Conservation (phyloP, 2,888 invertebrate genomes). For the Shargacucullia verbasci region DNA sequence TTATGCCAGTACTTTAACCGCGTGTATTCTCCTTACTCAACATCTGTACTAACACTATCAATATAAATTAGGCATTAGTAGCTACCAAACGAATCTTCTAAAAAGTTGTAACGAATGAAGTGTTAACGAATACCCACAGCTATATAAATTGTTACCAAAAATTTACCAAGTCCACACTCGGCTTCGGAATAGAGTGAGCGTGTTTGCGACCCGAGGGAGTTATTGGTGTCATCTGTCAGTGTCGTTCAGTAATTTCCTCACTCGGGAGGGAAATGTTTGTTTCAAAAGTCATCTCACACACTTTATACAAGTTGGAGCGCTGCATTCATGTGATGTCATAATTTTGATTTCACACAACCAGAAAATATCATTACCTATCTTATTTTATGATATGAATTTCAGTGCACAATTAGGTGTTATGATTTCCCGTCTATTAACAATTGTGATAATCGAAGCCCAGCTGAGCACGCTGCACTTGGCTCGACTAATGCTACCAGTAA, state of each 20-base stretch:
- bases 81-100: conserved; percentile 11
- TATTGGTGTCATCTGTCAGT: conserved; percentile 85
- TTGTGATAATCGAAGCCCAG: conserved; percentile 54
- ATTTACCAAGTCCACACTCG: conserved; percentile 64
- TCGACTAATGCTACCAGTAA: conserved; percentile 34
- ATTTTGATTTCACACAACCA: conserved; percentile 48
- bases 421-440: conserved; percentile 37
- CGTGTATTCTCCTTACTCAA: too few species aligned
- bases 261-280: conserved; percentile 77
- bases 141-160: conserved; percentile 63
- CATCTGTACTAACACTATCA: too few species aligned
- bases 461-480: conserved; percentile 41
- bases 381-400: conserved; percentile 14
- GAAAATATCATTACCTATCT: conserved; percentile 14
- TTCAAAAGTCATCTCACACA: conserved; percentile 78
- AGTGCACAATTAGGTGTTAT: conserved; percentile 23
- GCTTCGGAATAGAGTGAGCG: conserved; percentile 69
- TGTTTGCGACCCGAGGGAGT: conserved; percentile 75
- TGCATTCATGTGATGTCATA: conserved; percentile 47
- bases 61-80: neutral
- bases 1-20: too few species aligned
- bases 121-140: conserved; percentile 42
- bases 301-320: conserved; percentile 68
- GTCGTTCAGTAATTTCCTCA: conserved; percentile 83
- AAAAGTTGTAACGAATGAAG: conserved; percentile 23